Evolutionary conservation across 2,113 vertebrate genomes (phyloP).

Genomic region (Oenanthe oenanthe): DNA sequence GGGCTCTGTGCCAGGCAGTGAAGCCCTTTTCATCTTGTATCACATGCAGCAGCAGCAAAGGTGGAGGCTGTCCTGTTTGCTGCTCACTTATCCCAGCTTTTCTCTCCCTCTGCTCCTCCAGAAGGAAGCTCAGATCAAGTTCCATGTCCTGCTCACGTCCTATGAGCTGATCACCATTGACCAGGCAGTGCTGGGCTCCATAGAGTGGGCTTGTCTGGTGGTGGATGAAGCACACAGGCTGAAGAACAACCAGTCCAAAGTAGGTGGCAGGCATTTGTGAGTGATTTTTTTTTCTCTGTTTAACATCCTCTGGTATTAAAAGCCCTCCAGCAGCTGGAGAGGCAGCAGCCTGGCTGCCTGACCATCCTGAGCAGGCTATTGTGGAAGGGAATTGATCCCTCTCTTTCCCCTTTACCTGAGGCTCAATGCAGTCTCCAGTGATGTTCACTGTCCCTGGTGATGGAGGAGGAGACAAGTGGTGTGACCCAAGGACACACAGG

Average conservation of each 20-base stretch:
- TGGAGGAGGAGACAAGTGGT: neutral
- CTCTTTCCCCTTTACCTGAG: neutral
- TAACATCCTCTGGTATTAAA: neutral
- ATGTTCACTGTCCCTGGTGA: neutral
- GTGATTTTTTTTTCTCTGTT: neutral
- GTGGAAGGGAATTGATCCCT: neutral
- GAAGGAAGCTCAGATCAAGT: constrained; percentile 97
- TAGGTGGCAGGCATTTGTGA: constrained; percentile 30
- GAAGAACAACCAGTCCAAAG: constrained; percentile 99
- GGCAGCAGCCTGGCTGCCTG: neutral
- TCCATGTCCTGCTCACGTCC: constrained; percentile 95
- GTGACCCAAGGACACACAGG: neutral
- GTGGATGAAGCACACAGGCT: constrained; percentile 97
- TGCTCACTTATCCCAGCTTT: neutral
- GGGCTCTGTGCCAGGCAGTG: neutral
- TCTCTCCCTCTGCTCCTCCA: constrained; percentile 48
- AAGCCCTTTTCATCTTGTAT: neutral
- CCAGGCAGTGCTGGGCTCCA: constrained; percentile 93
- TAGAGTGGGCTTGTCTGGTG: constrained; percentile 95
- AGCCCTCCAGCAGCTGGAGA: neutral
- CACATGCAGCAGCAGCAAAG: neutral
- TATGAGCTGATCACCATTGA: constrained; percentile 98
- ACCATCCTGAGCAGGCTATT: neutral
- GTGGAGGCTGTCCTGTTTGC: accelerated
- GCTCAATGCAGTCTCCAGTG: neutral